phyloP scores from a whole-genome alignment of 2,888 invertebrate genomes.

The Ceratothoa steindachneri region DNA sequence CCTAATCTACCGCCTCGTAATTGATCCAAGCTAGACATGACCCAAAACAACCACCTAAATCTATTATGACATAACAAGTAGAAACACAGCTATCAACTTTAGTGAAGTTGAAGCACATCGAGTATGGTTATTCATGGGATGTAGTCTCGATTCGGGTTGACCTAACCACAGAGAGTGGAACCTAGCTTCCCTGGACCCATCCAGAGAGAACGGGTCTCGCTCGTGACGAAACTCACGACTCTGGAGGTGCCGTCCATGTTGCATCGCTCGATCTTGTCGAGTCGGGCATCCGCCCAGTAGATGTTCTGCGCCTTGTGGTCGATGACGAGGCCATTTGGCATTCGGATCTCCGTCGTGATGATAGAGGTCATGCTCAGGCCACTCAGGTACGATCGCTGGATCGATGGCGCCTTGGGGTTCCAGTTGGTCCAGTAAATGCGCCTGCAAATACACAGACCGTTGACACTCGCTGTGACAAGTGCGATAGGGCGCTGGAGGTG shows the following conservation, averaged over 20 bases:
- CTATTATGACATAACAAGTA: no score
- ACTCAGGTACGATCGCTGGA: conserved; percentile 69
- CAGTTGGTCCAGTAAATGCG: conserved; percentile 86
- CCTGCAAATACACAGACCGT: no score
- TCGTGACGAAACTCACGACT: conserved; percentile 58
- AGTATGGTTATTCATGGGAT: no score
- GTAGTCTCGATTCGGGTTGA: not conserved
- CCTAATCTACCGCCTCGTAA: no score
- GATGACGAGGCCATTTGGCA: conserved; percentile 78
- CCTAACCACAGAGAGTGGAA: conserved; percentile 68
- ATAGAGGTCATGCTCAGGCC: conserved; percentile 68
- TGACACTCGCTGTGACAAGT: no score
- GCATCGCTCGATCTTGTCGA: conserved; percentile 77
- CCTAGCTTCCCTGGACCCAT: conserved; percentile 82
- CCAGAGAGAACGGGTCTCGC: conserved; percentile 66
- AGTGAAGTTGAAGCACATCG: no score
- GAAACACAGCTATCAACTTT: no score
- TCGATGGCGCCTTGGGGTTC: conserved; percentile 73
- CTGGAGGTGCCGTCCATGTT: conserved; percentile 74
- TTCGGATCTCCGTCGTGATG: conserved; percentile 71
- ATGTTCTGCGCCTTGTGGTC: conserved; percentile 70
- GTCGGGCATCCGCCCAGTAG: conserved; percentile 79
- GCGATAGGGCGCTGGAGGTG: no score
- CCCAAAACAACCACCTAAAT: no score
- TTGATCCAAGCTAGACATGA: no score